phyloP scores from a whole-genome alignment of 2,888 invertebrate species.

The Empis stercorea region DNA sequence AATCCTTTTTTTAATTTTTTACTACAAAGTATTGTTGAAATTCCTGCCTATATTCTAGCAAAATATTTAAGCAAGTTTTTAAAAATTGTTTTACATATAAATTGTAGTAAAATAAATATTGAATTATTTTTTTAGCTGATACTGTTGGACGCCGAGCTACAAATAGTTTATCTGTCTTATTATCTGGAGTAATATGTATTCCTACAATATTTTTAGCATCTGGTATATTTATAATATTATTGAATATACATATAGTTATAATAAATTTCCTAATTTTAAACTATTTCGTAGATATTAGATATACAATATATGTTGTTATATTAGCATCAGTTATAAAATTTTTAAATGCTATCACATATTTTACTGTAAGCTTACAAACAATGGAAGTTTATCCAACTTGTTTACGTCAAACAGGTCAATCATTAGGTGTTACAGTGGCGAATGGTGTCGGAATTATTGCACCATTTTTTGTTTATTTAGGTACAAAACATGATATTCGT shows the following conservation, averaged over 20 bases:
- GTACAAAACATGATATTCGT: conserved; percentile 35
- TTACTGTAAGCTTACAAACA: conserved; percentile 45
- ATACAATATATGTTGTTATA: conserved; percentile 27
- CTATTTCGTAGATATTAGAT: conserved; percentile 22
- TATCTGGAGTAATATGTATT: conserved; percentile 33
- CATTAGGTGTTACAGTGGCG: conserved; percentile 44
- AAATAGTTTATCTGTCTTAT: conserved; percentile 35
- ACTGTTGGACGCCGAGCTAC: conserved; percentile 41
- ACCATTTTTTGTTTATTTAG: conserved; percentile 47
- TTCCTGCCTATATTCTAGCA: conserved; percentile 48
- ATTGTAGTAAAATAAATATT: too few species aligned
- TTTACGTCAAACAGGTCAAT: conserved; percentile 49
- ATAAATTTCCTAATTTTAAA: too few species aligned
- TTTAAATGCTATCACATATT: conserved; percentile 42
- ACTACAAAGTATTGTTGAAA: conserved; percentile 47
- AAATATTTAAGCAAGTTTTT: conserved; percentile 34
- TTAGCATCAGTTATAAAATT: conserved; percentile 40
- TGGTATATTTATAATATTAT: too few species aligned
- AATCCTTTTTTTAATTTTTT: conserved; percentile 55
- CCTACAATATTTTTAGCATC: conserved; percentile 20
- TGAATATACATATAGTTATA: too few species aligned
- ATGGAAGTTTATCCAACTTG: conserved; percentile 56
- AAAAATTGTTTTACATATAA: not conserved
- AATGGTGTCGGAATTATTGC: conserved; percentile 43
- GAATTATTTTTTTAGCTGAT: conserved; percentile 29